Percentiles rank a stretch among this genome's conserved stretches.
Conservation (phyloP, 1,140 invertebrate genomes). For the Babylonia areolata region DNA sequence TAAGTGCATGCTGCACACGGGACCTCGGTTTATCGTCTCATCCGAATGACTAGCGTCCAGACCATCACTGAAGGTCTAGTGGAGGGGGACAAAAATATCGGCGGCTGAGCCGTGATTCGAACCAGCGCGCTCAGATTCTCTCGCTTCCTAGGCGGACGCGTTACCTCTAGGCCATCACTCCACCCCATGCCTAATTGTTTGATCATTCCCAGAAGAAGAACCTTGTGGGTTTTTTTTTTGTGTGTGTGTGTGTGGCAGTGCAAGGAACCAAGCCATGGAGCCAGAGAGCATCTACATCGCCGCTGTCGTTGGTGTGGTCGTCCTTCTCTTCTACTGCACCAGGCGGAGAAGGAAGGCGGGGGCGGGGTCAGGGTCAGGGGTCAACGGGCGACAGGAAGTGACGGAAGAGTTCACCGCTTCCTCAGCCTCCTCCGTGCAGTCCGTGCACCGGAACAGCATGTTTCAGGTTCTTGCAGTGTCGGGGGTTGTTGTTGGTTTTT, state of each 20-base stretch:
- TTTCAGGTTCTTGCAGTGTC: neutral
- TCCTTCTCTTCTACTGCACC: neutral
- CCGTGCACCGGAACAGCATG: slow-evolving; percentile 1
- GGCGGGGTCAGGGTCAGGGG: neutral
- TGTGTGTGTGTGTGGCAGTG: neutral
- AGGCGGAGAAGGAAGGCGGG: neutral
- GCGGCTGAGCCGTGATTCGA: neutral
- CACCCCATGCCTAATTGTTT: too few species aligned
- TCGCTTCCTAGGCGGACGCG: too few species aligned
- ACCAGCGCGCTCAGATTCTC: too few species aligned
- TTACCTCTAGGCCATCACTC: too few species aligned
- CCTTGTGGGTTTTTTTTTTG: too few species aligned
- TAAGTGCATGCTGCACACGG: too few species aligned
- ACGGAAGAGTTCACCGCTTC: slow-evolving; percentile 24
- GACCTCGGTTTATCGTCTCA: too few species aligned
- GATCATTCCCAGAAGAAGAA: too few species aligned
- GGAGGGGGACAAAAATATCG: neutral
- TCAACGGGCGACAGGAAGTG: slow-evolving; percentile 16
- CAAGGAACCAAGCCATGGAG: neutral
- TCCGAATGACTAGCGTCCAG: too few species aligned
- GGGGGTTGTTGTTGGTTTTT: neutral
- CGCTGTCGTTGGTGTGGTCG: neutral
- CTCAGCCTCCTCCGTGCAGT: neutral
- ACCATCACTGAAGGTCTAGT: too few species aligned
- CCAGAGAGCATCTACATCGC: slow-evolving; percentile 9